Conservation (phyloP, 1,140 invertebrate species). For the Gonatopus flavifemur region DNA sequence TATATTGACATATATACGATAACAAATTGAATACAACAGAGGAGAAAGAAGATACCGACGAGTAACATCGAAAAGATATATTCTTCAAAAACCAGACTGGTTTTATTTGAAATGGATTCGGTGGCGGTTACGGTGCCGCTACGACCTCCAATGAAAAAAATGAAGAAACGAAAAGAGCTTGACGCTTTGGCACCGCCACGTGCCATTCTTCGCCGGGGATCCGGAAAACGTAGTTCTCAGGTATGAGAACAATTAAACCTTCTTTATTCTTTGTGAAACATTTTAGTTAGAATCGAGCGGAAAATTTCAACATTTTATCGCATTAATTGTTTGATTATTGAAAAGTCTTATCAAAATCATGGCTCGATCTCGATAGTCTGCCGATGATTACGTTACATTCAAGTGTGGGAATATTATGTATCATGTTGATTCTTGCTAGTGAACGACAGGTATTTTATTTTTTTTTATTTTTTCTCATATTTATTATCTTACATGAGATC, state of each 20-base stretch:
- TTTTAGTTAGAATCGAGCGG: conserved; percentile 5
- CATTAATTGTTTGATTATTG: neutral
- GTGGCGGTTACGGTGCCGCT: conserved; percentile 56
- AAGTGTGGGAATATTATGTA: no score
- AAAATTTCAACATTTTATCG: neutral
- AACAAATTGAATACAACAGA: no score
- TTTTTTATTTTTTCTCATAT: no score
- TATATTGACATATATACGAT: no score
- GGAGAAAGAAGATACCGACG: conserved; percentile 1
- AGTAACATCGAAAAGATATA: no score
- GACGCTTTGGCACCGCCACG: conserved; percentile 56
- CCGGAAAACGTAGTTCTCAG: conserved; percentile 54
- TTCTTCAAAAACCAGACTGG: no score
- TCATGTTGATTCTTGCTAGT: no score
- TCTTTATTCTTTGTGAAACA: conserved; percentile 1
- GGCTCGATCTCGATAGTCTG: no score
- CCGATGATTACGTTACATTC: no score
- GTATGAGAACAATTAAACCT: conserved; percentile 32
- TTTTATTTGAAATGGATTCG: conserved; percentile 52
- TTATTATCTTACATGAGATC: no score
- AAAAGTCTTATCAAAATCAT: neutral
- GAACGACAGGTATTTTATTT: no score
- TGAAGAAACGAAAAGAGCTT: conserved; percentile 62
- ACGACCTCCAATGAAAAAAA: conserved; percentile 58
- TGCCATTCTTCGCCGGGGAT: conserved; percentile 44